Evolutionary conservation across 92 coral and sea anemone species (phyloP), one percentile per base, ranked within the genome.

Genomic region (Muricea muricata): DNA sequence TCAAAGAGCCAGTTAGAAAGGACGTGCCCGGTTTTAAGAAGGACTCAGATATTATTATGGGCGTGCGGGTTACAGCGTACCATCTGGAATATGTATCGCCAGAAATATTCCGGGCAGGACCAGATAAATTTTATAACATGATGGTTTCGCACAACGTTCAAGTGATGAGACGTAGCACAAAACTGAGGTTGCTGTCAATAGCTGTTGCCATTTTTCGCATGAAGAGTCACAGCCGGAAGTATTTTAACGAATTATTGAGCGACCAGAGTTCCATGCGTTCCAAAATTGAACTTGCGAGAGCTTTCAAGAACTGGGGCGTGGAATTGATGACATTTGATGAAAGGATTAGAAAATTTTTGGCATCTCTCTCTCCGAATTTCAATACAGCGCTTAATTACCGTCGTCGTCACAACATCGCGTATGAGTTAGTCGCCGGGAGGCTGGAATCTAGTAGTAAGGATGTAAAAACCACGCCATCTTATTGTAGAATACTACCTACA

Each of bases 71-170:
- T 28, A 81, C 88, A 72, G 97, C 97, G 3, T 93, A 88, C 69
- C 81, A 89, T 17, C 89, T 93, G 45, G 97, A 93, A 65, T 85
- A 65, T 77, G 87, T 92, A 17, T 85, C 88, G 88, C 93, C 97
- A 0, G 20, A 30, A 11, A 41, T 84, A 40, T 93, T 90, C 26
- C 11, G 35, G n/a, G n/a, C n/a, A 24, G 74, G 80, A 17, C 26
- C 58, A n/a, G 30, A 6, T 60, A 66, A 6, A 25, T 34, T 33
- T 14, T 32, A 24, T 17, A 52, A 52, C 8, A 0, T 52, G 9
- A 47, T 65, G 86, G 40, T 69, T 35, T 13, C 4, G 20, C 15
- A 24, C 37, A 60, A 13, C 31, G 72, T 67, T 21, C 32, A 17
- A 34, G 48, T 42, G 45, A 58, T 40, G 13, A 82, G 73, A 73